Evolutionary conservation across 2,888 invertebrate genomes (phyloP).

Genomic region (Heliconius ethilla): DNA sequence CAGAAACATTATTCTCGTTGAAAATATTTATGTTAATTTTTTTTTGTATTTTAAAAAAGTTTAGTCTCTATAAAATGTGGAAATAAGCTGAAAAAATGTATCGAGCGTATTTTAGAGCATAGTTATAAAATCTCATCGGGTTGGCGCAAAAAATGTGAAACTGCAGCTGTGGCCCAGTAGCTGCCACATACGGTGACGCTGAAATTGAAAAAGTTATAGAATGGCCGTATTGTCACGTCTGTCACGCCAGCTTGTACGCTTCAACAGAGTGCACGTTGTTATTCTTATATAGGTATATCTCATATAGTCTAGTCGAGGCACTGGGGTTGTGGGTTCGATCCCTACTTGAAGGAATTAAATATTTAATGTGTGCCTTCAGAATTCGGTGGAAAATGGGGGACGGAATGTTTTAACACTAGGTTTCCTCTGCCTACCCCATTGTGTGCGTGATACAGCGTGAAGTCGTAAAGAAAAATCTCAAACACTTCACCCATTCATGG

Average conservation of each 20-base stretch:
- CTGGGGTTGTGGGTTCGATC: no score
- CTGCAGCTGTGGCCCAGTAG: constrained; percentile 24
- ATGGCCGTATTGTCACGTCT: constrained; percentile 36
- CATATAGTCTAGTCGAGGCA: no score
- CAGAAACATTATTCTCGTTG: not conserved
- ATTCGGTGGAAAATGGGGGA: no score
- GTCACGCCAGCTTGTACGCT: constrained; percentile 21
- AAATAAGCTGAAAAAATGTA: constrained; percentile 13
- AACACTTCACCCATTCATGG: not conserved
- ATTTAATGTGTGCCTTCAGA: no score
- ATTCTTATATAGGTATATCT: no score
- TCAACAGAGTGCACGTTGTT: constrained; percentile 5
- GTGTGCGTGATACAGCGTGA: no score
- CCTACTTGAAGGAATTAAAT: no score
- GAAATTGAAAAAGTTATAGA: constrained; percentile 40
- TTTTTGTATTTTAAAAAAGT: not conserved
- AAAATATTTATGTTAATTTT: not conserved
- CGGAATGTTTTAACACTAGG: no score
- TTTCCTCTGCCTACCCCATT: no score
- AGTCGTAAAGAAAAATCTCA: not conserved
- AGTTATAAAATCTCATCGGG: constrained; percentile 20
- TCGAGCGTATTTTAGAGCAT: not conserved
- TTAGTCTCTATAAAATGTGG: not conserved
- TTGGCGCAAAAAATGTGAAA: constrained; percentile 22
- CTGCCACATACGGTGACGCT: constrained; percentile 25